phyloP scores from a whole-genome alignment of 1,140 invertebrate species.

The Rhopalosiphum maidis region DNA sequence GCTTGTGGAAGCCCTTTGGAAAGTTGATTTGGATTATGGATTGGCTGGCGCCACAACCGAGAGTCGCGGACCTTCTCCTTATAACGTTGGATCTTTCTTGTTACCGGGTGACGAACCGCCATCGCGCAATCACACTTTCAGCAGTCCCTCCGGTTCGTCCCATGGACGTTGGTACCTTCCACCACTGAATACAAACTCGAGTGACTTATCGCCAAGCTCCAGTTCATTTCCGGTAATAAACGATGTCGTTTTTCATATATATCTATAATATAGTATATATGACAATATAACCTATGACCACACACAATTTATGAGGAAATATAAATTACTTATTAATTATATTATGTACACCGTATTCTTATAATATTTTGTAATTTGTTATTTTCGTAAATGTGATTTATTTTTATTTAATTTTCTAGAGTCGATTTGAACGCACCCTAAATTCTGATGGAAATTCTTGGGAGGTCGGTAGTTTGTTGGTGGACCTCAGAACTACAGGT shows the following conservation, averaged over 20 bases:
- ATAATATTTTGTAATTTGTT: neutral
- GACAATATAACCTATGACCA: neutral
- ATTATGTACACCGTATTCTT: neutral
- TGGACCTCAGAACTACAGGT: constrained; percentile 33
- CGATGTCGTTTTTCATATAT: neutral
- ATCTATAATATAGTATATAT: neutral
- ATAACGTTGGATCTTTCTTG: neutral
- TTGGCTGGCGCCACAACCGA: neutral
- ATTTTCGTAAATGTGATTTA: neutral
- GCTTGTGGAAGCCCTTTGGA: constrained; percentile 32
- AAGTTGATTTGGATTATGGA: constrained; percentile 37
- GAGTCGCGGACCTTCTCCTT: neutral
- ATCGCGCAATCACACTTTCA: neutral
- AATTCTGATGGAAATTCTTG: neutral
- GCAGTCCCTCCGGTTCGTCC: neutral
- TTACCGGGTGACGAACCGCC: constrained; percentile 39
- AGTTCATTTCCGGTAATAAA: neutral
- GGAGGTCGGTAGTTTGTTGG: constrained; percentile 25
- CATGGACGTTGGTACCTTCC: neutral
- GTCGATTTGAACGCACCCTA: neutral
- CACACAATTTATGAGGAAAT: neutral
- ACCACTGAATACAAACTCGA: neutral
- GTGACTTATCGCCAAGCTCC: neutral
- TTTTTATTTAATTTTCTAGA: neutral
- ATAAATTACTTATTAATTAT: neutral